Evolutionary conservation across 2,113 vertebrate genomes (phyloP).

Genomic region (Pongo abelii): DNA sequence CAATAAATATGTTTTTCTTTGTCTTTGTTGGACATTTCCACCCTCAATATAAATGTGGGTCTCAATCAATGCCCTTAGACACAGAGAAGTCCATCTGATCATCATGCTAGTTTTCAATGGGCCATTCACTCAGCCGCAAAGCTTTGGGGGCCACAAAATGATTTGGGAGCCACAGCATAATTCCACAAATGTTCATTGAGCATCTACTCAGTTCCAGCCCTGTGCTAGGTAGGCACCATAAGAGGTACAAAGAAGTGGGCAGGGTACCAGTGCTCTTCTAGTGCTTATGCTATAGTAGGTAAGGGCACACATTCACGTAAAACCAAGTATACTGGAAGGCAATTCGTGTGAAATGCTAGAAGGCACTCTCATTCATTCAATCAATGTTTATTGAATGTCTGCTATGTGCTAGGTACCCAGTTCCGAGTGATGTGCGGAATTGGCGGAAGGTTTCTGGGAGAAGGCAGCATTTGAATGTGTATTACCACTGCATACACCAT

Average conservation of each 20-base stretch:
- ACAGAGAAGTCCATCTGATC: background rate
- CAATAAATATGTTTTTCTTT: background rate
- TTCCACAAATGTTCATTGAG: conserved; percentile 19
- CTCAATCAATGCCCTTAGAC: background rate
- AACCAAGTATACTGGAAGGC: background rate
- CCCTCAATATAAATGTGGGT: background rate
- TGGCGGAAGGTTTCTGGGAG: background rate
- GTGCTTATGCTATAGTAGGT: background rate
- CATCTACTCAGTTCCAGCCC: background rate
- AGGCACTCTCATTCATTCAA: background rate
- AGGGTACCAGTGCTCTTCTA: background rate
- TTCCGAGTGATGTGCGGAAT: background rate
- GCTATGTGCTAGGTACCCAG: background rate
- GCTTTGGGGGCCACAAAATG: background rate
- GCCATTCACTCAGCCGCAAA: background rate
- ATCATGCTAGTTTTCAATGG: background rate
- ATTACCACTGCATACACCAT: background rate
- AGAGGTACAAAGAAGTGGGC: background rate
- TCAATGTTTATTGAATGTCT: background rate
- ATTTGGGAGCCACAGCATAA: background rate
- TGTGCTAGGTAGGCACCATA: background rate
- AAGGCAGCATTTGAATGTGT: background rate
- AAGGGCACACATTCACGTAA: no score
- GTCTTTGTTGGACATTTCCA: background rate
- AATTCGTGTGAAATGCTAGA: background rate